Base-by-base conservation (phyloP, 1,140 invertebrate genomes). In the Matsumurasca onukii region DNA sequence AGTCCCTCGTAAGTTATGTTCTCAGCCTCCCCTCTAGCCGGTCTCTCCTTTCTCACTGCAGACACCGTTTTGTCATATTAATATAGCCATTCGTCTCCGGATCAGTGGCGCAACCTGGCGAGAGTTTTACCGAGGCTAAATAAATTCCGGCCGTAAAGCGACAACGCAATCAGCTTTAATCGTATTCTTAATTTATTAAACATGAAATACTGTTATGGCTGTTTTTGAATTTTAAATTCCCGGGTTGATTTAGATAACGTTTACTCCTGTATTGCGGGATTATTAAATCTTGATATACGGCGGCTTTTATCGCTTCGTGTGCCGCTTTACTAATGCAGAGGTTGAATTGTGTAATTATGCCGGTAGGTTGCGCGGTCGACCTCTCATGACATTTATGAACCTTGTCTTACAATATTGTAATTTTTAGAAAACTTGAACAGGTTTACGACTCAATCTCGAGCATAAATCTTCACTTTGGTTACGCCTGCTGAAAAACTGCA, bases 1-100 rank as follows among this genome's bases (percentile, higher is more conserved):
- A 68, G 66, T 68, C 30, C 30, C 66, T 31, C 66, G 61, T 68
- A 68, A 68, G 66, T 68, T 68, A 68, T 68, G 66, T 68, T 45
- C 48, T 31, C 66, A 59, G 30, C 57, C 57, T 68, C 62, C 62
- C 17, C 31, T 59, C 55, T 27, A 20, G 20, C 29, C 2, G 24
- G 20, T n/a, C 24, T 63, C 34, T 65, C 31, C 22, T 48, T 39
- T 65, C 27, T 45, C 20, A 45, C 65, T 39, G 22, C 15, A 52
- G 13, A 13, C 24, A 31, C 55, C 49, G 48, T 59, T 52, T 57
- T 59, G 55, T 59, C 55, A 59, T 59, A 59, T 59, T 59, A 59
- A 59, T 59, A 59, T 27, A 59, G 55, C 30, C 55, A 59, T 59
- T 59, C 55, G 55, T 59, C 25, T 59, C 55, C 2, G 55, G 55